These are phyloP conservation scores for Columba livia DNA, from an alignment of 2,113 vertebrate species.

Conservation along the genomic window DNA sequence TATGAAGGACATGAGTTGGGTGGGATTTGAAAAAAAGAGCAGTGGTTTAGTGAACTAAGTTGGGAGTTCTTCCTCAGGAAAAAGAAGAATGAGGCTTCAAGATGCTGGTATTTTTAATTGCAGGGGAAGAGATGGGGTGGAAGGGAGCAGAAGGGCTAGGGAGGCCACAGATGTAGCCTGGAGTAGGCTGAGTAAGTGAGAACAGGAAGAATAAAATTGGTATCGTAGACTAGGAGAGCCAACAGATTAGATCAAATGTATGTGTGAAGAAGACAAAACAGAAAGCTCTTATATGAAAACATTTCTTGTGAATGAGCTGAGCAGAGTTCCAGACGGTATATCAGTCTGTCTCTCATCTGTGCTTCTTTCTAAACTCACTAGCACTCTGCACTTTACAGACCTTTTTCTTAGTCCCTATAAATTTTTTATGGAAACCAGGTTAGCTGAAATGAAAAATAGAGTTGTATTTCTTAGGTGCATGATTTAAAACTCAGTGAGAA, in stretches of 20 bases:
- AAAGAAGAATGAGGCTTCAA: not conserved
- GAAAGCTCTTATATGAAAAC: conserved; percentile 19
- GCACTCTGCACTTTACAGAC: conserved; percentile 1
- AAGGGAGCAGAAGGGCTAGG: not conserved
- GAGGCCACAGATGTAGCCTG: conserved; percentile 12
- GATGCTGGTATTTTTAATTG: not conserved
- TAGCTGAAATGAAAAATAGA: conserved; percentile 21
- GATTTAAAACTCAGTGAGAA: not conserved
- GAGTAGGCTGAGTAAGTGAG: not conserved
- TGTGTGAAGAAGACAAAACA: conserved; percentile 42
- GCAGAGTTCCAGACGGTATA: not conserved
- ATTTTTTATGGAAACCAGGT: conserved; percentile 27
- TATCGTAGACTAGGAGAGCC: not conserved
- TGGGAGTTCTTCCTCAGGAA: not conserved
- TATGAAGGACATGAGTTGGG: not conserved
- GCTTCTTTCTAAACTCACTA: conserved; percentile 14
- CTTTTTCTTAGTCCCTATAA: conserved; percentile 3
- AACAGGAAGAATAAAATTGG: conserved; percentile 45
- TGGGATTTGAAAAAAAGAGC: not conserved
- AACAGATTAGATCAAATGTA: conserved; percentile 38
- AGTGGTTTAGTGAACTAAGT: not conserved
- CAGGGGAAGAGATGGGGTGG: not conserved
- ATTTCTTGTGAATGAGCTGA: not conserved
- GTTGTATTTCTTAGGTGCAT: not conserved
- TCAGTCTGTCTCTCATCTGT: not conserved